Base-by-base conservation (phyloP, 2,113 vertebrate species). In the Suncus etruscus region DNA sequence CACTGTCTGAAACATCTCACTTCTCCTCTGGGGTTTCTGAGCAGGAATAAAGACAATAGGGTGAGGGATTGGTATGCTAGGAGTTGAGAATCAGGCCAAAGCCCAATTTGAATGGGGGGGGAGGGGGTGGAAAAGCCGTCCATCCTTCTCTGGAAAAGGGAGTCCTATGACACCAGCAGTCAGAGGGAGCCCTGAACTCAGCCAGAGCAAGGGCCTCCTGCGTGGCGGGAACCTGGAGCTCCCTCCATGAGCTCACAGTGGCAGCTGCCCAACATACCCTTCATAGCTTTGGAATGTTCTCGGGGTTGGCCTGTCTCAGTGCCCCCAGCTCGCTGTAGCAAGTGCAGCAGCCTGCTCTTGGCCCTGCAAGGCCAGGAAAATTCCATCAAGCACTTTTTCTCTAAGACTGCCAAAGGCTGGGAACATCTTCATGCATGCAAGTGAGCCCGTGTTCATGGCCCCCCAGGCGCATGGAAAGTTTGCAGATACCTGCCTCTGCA, bases 301-400 rank as follows among this genome's bases (percentile, higher is more conserved):
- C 83, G 32, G 50, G 84, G 39, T 92, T 90, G 68, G 31, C 75
- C 75, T 31, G 32, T 86, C 89, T 85, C 76, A 8, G 80, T 87
- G 88, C 58, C 86, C 0, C 18, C 90, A 75, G 90, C 65, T 87
- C 31, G 3, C 47, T 68, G 63, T 24, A 84, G 66, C 48, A 74
- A 93, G 86, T 66, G 48, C 39, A 58, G 81, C 75, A 0, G 74
- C 73, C 45, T 89, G 86, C 69, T 83, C 88, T 69, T 25, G n/a
- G 45, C 79, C 94, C 86, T 95, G 91, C 94, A 86, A 87, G 94
- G 89, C 68, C 32, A 69, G 84, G 73, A 83, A 93, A 95, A 94
- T 85, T 79, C 93, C 92, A 90, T 6, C 65, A 83, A 48, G 11
- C 27, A 8, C 70, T 83, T 87, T n/a, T 54, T 72, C 83, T 87